Percentiles rank a stretch among this genome's conserved stretches.
Evolutionary conservation across 2,113 vertebrate genomes (phyloP).

Genomic region (Hydrochoerus hydrochaeris): DNA sequence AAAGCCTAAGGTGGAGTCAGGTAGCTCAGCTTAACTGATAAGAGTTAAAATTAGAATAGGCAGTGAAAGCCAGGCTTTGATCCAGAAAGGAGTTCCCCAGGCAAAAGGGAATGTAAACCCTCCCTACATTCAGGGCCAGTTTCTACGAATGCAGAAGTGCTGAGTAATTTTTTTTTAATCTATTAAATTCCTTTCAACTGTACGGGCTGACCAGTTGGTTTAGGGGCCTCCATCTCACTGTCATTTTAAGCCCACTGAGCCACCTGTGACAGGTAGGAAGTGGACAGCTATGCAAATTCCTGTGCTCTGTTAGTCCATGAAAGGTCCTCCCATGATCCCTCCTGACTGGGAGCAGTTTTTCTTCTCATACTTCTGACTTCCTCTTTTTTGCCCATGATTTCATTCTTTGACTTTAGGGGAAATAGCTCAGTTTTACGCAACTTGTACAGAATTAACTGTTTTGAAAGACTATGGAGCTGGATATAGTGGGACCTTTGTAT

Average conservation of each 20-base stretch:
- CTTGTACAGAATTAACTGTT: not conserved
- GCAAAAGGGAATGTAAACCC: not conserved
- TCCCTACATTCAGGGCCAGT: not conserved
- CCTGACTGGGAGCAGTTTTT: not conserved
- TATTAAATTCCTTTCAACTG: not conserved
- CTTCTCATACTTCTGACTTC: not conserved
- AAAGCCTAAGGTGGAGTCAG: not conserved
- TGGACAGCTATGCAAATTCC: not conserved
- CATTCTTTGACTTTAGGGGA: not conserved
- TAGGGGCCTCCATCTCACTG: not conserved
- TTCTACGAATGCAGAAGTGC: not conserved
- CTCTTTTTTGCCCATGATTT: not conserved
- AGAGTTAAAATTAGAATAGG: not conserved
- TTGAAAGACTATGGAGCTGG: not conserved
- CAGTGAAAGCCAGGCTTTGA: not conserved
- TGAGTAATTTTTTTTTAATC: not conserved
- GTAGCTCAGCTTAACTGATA: not conserved
- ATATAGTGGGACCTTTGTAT: not conserved
- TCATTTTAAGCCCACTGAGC: not conserved
- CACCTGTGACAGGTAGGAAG: not conserved
- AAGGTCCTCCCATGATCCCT: not conserved
- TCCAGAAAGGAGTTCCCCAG: not conserved
- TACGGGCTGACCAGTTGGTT: not conserved
- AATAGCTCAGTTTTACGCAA: not conserved
- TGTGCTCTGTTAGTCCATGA: not conserved